Evolutionary conservation across 2,113 vertebrate species (phyloP), one percentile per base, ranked within the genome.

Genomic region (Cynocephalus volans): DNA sequence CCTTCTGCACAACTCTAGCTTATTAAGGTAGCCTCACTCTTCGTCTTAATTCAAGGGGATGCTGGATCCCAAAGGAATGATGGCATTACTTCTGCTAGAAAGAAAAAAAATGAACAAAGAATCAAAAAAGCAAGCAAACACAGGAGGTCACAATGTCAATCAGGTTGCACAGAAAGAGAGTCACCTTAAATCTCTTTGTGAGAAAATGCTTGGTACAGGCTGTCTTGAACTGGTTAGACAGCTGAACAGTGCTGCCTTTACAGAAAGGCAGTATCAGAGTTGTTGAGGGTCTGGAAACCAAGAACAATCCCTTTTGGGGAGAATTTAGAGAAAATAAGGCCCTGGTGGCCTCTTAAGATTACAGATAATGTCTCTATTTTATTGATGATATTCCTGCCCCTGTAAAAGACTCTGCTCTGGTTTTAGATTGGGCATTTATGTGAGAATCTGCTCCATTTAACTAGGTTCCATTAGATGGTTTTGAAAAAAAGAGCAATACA

Each of bases 11-110:
- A 81, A 15, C 13, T 45, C 65, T 36, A 24, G 56, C 4, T 88
- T 70, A 75, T 75, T 80, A 50, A 96, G 58, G 94, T 15, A 88
- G 41, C 64, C 58, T 98, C 77, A 62, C 33, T 96, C 80, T 97
- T 98, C 52, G 0, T 86, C 17, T 54, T 91, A 92, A 69, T 70
- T 80, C 56, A 90, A 97, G 97, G 84, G 58, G 75, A 88, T 95
- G 48, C 85, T 75, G 70, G 88, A 96, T 95, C 94, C 92, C 98
- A 92, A 97, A 92, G 64, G 75, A 97, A 80, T 81, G 95, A 69
- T 73, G 64, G 23, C 23, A 50, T 86, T 45, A 45, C n/a, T 97
- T 95, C 3, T 64, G 60, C 96, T 75, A 93, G 94, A 91, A 94
- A 88, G 75, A 58, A 31, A 80, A 88, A 75, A 80, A 83, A 54